Evolutionary conservation across 2,888 invertebrate genomes (phyloP).

Genomic region (Cantharis rustica): DNA sequence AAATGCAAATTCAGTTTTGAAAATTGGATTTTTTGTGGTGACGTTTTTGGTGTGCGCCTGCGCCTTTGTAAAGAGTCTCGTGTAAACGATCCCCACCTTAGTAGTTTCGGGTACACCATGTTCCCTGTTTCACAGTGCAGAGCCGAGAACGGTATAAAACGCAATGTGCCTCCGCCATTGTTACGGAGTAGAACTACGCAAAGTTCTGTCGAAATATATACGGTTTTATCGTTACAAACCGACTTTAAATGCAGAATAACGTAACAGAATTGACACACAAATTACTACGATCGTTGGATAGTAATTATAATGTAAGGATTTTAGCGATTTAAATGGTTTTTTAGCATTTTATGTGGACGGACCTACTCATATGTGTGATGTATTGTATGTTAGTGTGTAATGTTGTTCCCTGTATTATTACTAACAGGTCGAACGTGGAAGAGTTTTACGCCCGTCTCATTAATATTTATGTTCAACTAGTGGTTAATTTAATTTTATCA

Average conservation of each 20-base stretch:
- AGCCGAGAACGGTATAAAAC: conserved; percentile 56
- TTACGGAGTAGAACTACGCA: conserved; percentile 56
- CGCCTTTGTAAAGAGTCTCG: conserved; percentile 50
- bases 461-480: background rate
- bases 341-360: conserved; percentile 1
- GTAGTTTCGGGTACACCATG: conserved; percentile 57
- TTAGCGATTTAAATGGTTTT: conserved; percentile 38
- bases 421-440: background rate
- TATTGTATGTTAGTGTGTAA: conserved; percentile 2
- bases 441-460: background rate
- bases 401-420: background rate
- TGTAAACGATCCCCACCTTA: conserved; percentile 55
- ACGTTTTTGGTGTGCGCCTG: conserved; percentile 40
- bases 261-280: conserved; percentile 92
- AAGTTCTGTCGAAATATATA: conserved; percentile 55
- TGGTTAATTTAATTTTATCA: background rate
- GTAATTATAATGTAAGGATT: conserved; percentile 95
- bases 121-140: conserved; percentile 57
- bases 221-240: conserved; percentile 57
- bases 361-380: background rate
- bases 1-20: background rate
- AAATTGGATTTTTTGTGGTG: conserved; percentile 11
- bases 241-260: conserved; percentile 79
- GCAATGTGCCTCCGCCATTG: conserved; percentile 59
- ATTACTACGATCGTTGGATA: conserved; percentile 96